These are phyloP conservation scores for Lithodes maja DNA, from an alignment of 2,888 invertebrate species.

Conservation along the genomic window DNA sequence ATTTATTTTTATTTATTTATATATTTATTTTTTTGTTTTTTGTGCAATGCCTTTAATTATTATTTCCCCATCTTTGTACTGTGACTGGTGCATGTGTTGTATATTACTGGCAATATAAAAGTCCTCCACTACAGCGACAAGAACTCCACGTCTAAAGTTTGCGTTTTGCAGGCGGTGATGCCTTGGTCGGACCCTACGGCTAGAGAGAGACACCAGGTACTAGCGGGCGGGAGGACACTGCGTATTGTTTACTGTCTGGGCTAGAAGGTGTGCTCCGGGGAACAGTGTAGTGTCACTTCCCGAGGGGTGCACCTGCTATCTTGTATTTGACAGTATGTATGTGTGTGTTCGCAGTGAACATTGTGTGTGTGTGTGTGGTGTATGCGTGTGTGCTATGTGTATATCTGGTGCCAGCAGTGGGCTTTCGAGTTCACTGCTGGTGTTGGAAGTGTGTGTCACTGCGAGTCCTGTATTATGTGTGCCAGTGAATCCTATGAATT, in stretches of 20 bases:
- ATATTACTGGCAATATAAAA: conserved; percentile 62
- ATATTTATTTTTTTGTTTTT: conserved; percentile 40
- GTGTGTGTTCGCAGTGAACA: conserved; percentile 25
- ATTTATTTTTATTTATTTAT: conserved; percentile 51
- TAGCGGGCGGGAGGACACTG: conserved; percentile 61
- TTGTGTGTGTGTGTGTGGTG: conserved; percentile 27
- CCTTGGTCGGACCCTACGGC: conserved; percentile 68
- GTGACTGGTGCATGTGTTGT: conserved; percentile 70
- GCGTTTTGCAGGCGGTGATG: conserved; percentile 70
- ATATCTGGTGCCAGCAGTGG: neutral
- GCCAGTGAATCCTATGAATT: neutral
- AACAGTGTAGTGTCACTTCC: conserved; percentile 21
- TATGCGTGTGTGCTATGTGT: neutral
- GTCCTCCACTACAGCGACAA: conserved; percentile 51
- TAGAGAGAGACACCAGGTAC: conserved; percentile 66
- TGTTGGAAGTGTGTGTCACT: neutral
- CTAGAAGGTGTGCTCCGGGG: conserved; percentile 42
- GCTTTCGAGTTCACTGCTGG: neutral
- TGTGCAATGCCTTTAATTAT: neutral
- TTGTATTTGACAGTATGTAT: neutral
- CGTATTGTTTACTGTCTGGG: conserved; percentile 52
- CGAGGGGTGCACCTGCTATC: conserved; percentile 43
- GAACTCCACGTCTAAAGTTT: conserved; percentile 69
- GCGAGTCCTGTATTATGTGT: neutral
- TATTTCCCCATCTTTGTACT: conserved; percentile 54